Base-by-base conservation (phyloP, 2,113 vertebrate species). In the Irena cyanogastra region DNA sequence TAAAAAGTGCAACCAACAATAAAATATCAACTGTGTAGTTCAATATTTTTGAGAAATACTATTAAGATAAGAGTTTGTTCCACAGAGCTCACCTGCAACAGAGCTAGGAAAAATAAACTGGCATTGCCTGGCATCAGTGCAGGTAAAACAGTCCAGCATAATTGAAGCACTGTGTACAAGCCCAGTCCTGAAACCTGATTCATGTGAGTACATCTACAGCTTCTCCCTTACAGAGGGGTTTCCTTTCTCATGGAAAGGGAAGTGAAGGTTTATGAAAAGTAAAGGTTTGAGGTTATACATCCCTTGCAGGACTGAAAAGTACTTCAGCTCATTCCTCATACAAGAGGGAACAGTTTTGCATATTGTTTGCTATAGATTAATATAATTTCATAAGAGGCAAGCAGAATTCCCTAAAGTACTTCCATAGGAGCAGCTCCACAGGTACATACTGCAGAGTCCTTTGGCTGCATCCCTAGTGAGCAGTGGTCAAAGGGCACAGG, bases 131-230 rank as follows among this genome's bases (percentile, higher is more conserved):
- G 66, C 45, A 24, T 52, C 41, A 31, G 26, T 20, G 39, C 63
- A n/a, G 64, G 80, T 60, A 59, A 47, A 89, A 39, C 68, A 81
- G 60, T 30, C n/a, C 64, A 71, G 68, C 83, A 86, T 77, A 92
- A 92, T 7, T 69, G 91, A 90, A 86, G 90, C 60, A 86, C 83
- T 92, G 83, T 71, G 41, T 66, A 81, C 59, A 47, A 87, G 76
- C 42, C 77, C 60, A 66, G 60, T 78, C 72, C 56, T 94, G 95
- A 95, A 95, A 92, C 20, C 52, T 64, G 80, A 94, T 70, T 77
- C 83, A 83, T 5, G 1, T 14, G 72, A 93, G 64, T 50, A 22
- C 59, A 86, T 50, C 83, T 77, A 35, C 71, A 66, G 26, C 76
- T 69, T 80, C 60, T 74, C 56, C 80, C 56, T 70, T 49, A 37